Conservation (phyloP, 2,113 vertebrate species). For the Telmatochromis bifrenatus region DNA sequence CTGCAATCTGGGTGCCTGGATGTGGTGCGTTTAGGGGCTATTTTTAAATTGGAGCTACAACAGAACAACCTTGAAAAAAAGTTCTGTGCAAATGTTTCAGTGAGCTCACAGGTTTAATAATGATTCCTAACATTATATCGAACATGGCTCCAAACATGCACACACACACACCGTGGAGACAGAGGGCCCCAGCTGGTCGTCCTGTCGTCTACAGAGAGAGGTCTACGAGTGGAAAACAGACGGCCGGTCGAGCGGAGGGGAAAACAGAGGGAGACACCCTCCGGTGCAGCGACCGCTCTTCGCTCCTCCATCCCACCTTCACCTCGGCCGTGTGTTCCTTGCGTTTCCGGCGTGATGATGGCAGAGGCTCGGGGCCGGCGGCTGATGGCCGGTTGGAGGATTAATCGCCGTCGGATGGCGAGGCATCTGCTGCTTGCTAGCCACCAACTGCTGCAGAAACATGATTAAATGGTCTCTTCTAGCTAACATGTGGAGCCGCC, state of each 20-base stretch:
- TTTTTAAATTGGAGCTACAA: background rate
- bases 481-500: slow-evolving; percentile 32
- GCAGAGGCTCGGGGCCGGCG: slow-evolving; percentile 7
- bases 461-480: slow-evolving; percentile 57
- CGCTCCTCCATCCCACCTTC: slow-evolving; percentile 22
- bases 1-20: background rate
- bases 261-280: slow-evolving; percentile 3
- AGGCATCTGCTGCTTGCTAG: slow-evolving; percentile 62
- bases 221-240: slow-evolving; percentile 15
- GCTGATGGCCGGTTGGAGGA: slow-evolving; percentile 38
- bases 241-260: background rate
- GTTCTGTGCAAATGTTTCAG: background rate
- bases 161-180: background rate
- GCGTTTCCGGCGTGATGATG: background rate
- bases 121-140: background rate
- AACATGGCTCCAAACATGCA: background rate
- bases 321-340: slow-evolving; percentile 34
- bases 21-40: background rate
- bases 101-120: background rate
- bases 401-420: slow-evolving; percentile 64
- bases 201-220: background rate
- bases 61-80: background rate
- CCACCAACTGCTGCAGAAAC: slow-evolving; percentile 62
- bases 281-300: background rate
- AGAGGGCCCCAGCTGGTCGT: background rate